Evolutionary conservation across 37 sponge, comb jelly and placozoan genomes (phyloP).

Genomic region (Theonella swinhoei): DNA sequence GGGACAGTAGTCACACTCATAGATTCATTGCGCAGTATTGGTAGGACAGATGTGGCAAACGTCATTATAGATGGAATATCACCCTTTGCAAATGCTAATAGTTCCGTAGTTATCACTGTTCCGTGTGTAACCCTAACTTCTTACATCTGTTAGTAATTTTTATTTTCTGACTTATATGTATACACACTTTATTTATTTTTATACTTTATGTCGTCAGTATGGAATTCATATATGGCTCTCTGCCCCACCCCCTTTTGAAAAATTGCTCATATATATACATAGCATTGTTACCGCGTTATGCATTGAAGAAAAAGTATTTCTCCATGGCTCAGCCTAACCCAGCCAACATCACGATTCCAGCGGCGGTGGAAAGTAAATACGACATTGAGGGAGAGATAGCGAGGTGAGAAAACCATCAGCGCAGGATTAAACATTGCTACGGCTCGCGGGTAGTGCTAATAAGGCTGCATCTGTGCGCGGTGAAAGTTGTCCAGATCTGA

Average conservation of each 20-base stretch:
- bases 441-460: background rate
- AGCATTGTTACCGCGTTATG: too few species aligned
- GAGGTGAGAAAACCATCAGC: too few species aligned
- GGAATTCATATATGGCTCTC: too few species aligned
- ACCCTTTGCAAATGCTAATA: constrained; percentile 57
- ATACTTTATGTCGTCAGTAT: background rate
- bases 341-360: constrained; percentile 5
- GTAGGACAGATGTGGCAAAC: constrained; percentile 70
- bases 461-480: background rate
- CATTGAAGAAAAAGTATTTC: too few species aligned
- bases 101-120: constrained; percentile 70
- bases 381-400: constrained; percentile 47
- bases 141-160: constrained; percentile 39
- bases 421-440: too few species aligned
- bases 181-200: background rate
- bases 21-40: constrained; percentile 77
- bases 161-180: background rate
- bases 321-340: background rate
- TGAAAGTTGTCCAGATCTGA: background rate
- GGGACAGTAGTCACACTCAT: constrained; percentile 61
- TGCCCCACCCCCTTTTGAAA: too few species aligned
- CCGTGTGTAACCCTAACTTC: constrained; percentile 75
- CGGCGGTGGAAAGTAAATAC: constrained; percentile 23
- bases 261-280: too few species aligned
- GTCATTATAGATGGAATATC: constrained; percentile 65